Evolutionary conservation across 2,797 vertebrate genomes (phyloP).

Genomic region (Sebastolobus altivelis): DNA sequence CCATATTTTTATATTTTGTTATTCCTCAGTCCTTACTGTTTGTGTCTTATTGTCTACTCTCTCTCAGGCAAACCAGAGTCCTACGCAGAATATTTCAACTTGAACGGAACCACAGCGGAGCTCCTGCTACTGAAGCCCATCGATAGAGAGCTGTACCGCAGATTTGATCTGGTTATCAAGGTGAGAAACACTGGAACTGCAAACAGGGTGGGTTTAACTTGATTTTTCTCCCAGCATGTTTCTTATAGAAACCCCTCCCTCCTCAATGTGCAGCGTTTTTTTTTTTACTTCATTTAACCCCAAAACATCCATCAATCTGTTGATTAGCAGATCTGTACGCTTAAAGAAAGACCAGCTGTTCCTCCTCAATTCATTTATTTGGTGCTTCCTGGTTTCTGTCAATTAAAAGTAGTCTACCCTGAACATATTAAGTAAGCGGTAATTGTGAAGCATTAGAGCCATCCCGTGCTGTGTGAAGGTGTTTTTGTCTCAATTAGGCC

Average conservation of each 20-base stretch:
- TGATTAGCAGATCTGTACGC: background rate
- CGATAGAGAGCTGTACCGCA: conserved; percentile 92
- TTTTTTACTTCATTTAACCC: background rate
- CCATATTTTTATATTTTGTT: background rate
- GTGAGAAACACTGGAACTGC: conserved; percentile 80
- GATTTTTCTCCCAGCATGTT: conserved; percentile 9
- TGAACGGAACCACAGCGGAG: conserved; percentile 93
- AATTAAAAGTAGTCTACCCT: conserved; percentile 20
- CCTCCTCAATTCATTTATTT: background rate
- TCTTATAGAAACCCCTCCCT: background rate
- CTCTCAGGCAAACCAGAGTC: conserved; percentile 91
- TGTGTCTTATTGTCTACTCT: background rate
- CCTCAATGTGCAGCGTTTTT: background rate
- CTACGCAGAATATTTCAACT: conserved; percentile 90
- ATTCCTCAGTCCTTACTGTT: conserved; percentile 13
- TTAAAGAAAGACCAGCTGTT: conserved; percentile 24
- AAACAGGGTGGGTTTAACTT: conserved; percentile 8
- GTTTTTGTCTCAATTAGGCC: conserved; percentile 52
- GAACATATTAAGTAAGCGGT: conserved; percentile 25
- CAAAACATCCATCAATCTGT: conserved; percentile 16
- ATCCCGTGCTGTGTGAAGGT: conserved; percentile 1
- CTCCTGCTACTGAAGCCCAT: conserved; percentile 92
- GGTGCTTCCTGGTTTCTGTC: conserved; percentile 9
- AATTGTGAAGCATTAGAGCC: conserved; percentile 34
- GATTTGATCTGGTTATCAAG: conserved; percentile 99